A percentile compares a stretch with the other conserved stretches of the same genome.
Conservation (phyloP, 2,888 invertebrate species). For the Polietes domitor region DNA sequence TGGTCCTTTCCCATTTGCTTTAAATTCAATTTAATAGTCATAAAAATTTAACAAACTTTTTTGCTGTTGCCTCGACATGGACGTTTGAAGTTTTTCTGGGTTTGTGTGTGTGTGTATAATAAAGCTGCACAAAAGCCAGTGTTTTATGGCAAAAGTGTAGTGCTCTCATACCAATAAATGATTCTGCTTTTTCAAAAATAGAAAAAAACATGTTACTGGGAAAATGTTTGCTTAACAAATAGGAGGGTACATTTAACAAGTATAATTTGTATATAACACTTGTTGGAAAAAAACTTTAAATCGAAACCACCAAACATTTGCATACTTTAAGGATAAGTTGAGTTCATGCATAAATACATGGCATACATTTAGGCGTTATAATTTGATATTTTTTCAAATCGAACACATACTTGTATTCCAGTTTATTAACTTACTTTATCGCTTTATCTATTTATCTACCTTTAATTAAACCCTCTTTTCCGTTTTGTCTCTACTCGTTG, state of each 20-base stretch:
- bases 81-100: conserved; percentile 14
- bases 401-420: no score
- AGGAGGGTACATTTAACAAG: no score
- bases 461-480: conserved; percentile 21
- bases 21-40: conserved; percentile 26
- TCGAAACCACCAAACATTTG: not conserved
- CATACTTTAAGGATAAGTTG: not conserved
- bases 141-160: conserved; percentile 1
- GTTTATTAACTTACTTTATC: no score
- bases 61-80: conserved; percentile 12
- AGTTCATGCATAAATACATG: not conserved
- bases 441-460: no score
- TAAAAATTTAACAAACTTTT: conserved; percentile 35
- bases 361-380: not conserved
- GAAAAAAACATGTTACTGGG: not conserved
- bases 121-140: not conserved
- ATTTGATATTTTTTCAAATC: no score
- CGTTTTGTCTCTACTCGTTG: not conserved
- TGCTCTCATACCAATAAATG: not conserved
- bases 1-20: not conserved
- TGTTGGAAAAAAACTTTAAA: not conserved
- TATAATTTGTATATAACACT: no score
- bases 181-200: not conserved
- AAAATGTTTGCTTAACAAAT: not conserved
- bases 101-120: conserved; percentile 1